Base-by-base conservation (phyloP, 2,113 vertebrate species). In the Silurus meridionalis region DNA sequence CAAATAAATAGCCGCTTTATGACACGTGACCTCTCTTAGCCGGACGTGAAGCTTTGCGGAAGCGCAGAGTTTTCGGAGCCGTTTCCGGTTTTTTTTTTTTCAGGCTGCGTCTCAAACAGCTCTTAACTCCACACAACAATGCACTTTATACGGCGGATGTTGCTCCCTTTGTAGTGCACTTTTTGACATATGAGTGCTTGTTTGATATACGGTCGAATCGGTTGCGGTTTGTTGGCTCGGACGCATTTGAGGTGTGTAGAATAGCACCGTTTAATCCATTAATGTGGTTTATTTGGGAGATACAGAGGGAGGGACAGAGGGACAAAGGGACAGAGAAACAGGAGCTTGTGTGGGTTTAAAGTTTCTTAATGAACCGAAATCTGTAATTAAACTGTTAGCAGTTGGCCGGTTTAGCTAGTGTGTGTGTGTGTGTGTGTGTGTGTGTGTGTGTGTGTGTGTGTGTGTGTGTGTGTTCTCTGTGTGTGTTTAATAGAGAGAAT, bases 171-270 rank as follows among this genome's bases (percentile, higher is more conserved):
- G 5, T 52, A 82, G 80, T 25, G 80, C 6, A 66, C 80, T 66
- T 1, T 2, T 0, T n/a, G 0, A 13, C 17, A 0, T 14, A n/a
- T 23, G 52, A 13, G 6, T 52, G 37, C 17, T 1, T 81, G n/a
- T 81, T 81, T 63, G 79, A 0, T 48, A 14, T 14, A 14, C 37
- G 58, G 13, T n/a, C 9, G 17, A 13, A 1, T 50, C 58, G 79
- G 2, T 63, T 48, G 80, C 23, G 80, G 48, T 66, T 64, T 53
- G 80, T 52, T 25, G 61, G 58, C 46, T 82, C 80, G 61, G 80
- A 25, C 15, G 80, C 23, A 82, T 53, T 82, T 61, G 80, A 66
- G 80, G 80, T 82, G 61, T 53, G 80, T 66, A 66, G 4, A 37
- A 37, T 37, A 37, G 37, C 37, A 37, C 37, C 37, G 37, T 37